Base-by-base conservation (phyloP, 2,888 invertebrate species). In the Pammene fasciana region DNA sequence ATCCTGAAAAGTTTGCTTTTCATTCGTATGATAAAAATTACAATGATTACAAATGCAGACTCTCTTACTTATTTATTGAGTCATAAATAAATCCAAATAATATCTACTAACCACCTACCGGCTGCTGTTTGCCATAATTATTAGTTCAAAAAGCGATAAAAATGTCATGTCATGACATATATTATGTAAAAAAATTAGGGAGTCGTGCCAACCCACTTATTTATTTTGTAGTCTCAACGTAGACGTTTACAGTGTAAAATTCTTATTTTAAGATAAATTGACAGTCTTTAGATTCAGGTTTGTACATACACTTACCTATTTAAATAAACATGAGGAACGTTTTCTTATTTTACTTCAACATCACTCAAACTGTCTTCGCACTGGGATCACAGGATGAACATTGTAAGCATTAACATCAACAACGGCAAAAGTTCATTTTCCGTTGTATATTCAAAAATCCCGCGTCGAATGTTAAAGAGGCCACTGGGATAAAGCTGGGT, bases 341-440 rank as follows among this genome's bases (percentile, higher is more conserved):
- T 9, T 18, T 75, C 75, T 73, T 75, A 72, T 68, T 62, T 72
- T 54, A 54, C 34, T 54, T 72, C 67, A 74, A 72, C 75, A 77
- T 79, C 79, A 80, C 80, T 72, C 67, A 75, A 68, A 77, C 72
- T 74, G 52, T 73, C 68, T 74, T 75, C 76, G 78, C 79, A 81
- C 82, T 78, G 65, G 73, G 72, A 77, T 79, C 79, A 81, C 77
- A 72, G 60, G 73, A 75, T 72, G 61, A 73, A 61, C 38, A 64
- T 26, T 26, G 4, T 62, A 64, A 57, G 57, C 68, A 62, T 72
- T 67, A 73, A 68, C 54, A 71, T 66, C 66, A 79, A 72, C 75
- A 74, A 73, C 73, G 72, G 74, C 72, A 75, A 14, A 72, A 78
- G 77, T 80, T 81, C 50, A 74, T 80, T 72, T 72, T 71, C 72